Conservation (phyloP, 2,797 vertebrate species). For the Onychomys arenicola region DNA sequence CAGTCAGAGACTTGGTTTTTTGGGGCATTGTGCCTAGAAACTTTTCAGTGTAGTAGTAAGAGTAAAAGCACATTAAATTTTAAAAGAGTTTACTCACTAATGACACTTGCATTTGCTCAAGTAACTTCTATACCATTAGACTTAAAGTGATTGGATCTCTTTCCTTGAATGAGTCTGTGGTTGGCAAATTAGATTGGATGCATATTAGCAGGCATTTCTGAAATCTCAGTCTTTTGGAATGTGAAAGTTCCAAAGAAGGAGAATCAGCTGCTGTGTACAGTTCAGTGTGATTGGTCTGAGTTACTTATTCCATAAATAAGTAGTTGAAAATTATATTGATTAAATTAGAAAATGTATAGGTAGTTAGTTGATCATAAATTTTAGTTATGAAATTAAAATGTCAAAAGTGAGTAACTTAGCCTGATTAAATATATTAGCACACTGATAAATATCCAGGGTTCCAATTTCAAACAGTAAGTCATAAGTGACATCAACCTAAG, state of each 20-base stretch:
- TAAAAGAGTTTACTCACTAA: slow-evolving; percentile 4
- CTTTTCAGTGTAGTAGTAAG: slow-evolving; percentile 9
- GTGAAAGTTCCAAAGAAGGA: slow-evolving; percentile 55
- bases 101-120: slow-evolving; percentile 48
- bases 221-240: slow-evolving; percentile 38
- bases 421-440: not conserved
- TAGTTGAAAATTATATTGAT: slow-evolving; percentile 38
- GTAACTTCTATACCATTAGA: slow-evolving; percentile 2
- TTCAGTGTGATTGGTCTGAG: slow-evolving; percentile 67
- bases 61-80: slow-evolving; percentile 40
- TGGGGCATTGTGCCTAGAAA: slow-evolving; percentile 5
- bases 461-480: not conserved
- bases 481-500: slow-evolving; percentile 12
- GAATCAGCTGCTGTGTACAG: slow-evolving; percentile 27
- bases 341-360: not conserved
- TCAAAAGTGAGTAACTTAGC: not conserved
- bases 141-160: slow-evolving; percentile 15
- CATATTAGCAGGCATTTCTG: slow-evolving; percentile 19
- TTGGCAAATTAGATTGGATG: not conserved
- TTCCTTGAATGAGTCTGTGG: not conserved
- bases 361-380: accelerated
- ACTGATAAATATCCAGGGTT: slow-evolving; percentile 3
- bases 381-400: slow-evolving; percentile 27
- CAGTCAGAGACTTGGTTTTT: slow-evolving; percentile 65
- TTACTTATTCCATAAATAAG: slow-evolving; percentile 68